phyloP scores from a whole-genome alignment of 2,888 invertebrate genomes.

The Xestia sexstrigata region DNA sequence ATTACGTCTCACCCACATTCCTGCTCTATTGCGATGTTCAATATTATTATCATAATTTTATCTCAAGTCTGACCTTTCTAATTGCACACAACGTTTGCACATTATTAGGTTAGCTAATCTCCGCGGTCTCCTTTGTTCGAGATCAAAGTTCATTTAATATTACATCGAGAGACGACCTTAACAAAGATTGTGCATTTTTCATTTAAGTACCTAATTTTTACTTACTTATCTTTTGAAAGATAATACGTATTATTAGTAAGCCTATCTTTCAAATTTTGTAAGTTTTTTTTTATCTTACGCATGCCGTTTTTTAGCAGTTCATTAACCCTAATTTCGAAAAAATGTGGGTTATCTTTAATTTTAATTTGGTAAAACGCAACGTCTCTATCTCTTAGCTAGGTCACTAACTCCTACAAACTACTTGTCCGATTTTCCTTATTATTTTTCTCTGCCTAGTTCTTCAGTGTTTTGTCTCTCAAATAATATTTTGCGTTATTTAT shows the following conservation, averaged over 20 bases:
- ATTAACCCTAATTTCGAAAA: slow-evolving; percentile 15
- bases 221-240: slow-evolving; percentile 4
- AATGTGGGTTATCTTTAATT: slow-evolving; percentile 21
- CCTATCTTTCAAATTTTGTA: slow-evolving; percentile 17
- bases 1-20: slow-evolving; percentile 52
- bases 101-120: slow-evolving; percentile 64
- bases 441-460: background rate
- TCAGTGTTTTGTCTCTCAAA: background rate
- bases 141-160: slow-evolving; percentile 39
- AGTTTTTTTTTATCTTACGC: background rate
- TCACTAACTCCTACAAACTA: background rate
- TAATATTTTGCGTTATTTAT: background rate
- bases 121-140: slow-evolving; percentile 39
- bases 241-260: slow-evolving; percentile 3
- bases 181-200: slow-evolving; percentile 43
- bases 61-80: slow-evolving; percentile 63
- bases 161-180: slow-evolving; percentile 13
- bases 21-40: slow-evolving; percentile 57
- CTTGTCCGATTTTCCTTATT: background rate
- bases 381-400: background rate
- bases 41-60: slow-evolving; percentile 55
- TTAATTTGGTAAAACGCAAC: background rate
- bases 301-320: background rate
- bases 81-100: slow-evolving; percentile 62
- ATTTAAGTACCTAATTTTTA: too few species aligned